Percentiles rank a stretch among this genome's conserved stretches.
Evolutionary conservation across 2,113 vertebrate genomes (phyloP).

Genomic region (Azemiops feae): DNA sequence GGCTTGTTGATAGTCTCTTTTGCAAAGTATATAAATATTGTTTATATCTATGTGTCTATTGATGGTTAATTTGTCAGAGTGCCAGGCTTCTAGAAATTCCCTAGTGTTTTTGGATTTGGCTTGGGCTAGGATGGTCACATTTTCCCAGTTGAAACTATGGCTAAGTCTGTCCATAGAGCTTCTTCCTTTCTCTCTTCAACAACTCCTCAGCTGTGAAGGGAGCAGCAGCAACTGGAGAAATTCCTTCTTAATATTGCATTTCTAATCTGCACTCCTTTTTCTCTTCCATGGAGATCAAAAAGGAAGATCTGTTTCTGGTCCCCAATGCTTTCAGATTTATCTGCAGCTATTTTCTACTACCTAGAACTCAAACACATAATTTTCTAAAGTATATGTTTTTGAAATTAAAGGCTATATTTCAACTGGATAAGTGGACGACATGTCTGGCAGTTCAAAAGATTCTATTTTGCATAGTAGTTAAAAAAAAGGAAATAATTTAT

Average conservation of each 20-base stretch:
- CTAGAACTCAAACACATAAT: constrained; percentile 51
- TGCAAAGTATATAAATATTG: background rate
- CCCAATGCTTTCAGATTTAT: constrained; percentile 2
- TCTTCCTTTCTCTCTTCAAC: background rate
- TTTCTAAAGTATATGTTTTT: constrained; percentile 56
- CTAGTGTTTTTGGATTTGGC: background rate
- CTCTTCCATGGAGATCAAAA: background rate
- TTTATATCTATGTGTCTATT: background rate
- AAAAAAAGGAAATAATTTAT: constrained; percentile 35
- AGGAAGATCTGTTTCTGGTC: background rate
- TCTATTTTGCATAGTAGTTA: background rate
- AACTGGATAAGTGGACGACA: constrained; percentile 37
- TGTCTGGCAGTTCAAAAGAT: constrained; percentile 50
- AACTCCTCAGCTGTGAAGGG: background rate
- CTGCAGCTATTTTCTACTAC: constrained; percentile 32
- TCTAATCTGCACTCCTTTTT: background rate
- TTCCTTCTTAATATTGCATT: background rate
- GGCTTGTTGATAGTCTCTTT: background rate
- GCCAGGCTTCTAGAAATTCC: background rate
- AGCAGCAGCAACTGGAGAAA: background rate
- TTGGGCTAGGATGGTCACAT: background rate
- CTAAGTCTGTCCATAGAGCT: background rate
- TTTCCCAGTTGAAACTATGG: background rate
- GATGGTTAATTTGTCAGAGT: background rate
- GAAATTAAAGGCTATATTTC: constrained; percentile 60